Evolutionary conservation across 2,113 vertebrate genomes (phyloP), one percentile per base, ranked within the genome.

Genomic region (Cyprinodon variegatus): DNA sequence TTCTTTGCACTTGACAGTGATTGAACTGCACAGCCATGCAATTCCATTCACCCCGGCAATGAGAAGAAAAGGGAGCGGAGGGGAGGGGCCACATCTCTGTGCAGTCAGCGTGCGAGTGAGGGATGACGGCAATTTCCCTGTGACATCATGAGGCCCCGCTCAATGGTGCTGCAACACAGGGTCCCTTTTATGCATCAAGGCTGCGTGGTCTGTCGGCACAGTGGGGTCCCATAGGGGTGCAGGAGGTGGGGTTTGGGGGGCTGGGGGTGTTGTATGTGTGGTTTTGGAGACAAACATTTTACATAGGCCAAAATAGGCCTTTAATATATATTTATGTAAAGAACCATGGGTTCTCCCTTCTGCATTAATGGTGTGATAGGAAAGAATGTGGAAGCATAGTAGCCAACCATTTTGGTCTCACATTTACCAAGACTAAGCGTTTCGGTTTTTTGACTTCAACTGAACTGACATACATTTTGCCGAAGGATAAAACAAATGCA

Each of bases 11-110:
- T 92, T 92, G 92, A 93, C 92, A 93, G 90, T 92, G 90, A 93
- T 93, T 92, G 92, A 92, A 92, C 88, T 88, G 91, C 92, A 93
- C 91, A 93, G 92, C 90, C 91, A 92, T 91, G 92, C 88, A 89
- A 91, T 92, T 88, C 87, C 89, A 92, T 92, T 93, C 90, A 93
- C 87, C 88, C 90, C 87, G 66, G 86, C 79, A 63, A 87, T 87
- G 87, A 84, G 89, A 90, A 90, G 78, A 88, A 89, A 91, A 70
- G 85, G 15, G 72, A 75, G 78, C 5, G 75, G 78, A 79, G 88
- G 78, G 88, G 88, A 72, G 84, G 88, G 83, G 84, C 68, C 14
- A 62, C 0, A 36, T 74, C 66, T 83, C 45, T 72, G 74, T 71
- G 80, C 62, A 36, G 48, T 84, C 69, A 53, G 74, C 71, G 43